Conservation (phyloP, 2,113 vertebrate species). For the Neodon shergylaensis region DNA sequence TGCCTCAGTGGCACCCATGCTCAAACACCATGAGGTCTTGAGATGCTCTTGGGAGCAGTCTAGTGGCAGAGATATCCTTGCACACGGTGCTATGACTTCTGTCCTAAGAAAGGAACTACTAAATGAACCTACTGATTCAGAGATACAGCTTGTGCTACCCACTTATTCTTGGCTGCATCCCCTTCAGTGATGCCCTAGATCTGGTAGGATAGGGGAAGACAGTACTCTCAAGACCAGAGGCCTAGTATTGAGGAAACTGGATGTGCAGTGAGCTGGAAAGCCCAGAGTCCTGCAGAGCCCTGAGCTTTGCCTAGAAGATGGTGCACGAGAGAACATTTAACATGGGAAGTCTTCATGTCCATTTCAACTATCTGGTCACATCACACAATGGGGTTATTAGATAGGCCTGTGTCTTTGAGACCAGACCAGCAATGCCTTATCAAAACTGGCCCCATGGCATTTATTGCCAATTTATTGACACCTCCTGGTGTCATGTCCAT, state of each 20-base stretch:
- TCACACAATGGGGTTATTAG: background rate
- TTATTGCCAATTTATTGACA: too few species aligned
- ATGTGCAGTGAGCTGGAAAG: background rate
- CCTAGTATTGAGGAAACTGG: background rate
- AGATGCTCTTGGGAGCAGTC: background rate
- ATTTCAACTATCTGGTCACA: background rate
- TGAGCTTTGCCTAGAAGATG: background rate
- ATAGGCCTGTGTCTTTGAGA: background rate
- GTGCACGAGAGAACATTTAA: background rate
- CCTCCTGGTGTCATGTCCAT: fast-evolving
- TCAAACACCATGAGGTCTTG: background rate
- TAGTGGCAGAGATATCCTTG: fast-evolving
- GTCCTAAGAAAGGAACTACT: background rate
- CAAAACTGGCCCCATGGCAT: background rate
- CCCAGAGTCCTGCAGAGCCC: too few species aligned
- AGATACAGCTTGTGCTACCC: fast-evolving
- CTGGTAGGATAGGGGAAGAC: fast-evolving
- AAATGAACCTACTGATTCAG: background rate
- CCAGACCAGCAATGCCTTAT: background rate
- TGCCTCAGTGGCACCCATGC: fast-evolving
- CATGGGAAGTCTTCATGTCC: background rate
- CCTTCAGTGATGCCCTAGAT: background rate
- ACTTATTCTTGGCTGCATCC: fast-evolving
- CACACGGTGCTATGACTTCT: fast-evolving
- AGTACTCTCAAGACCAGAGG: fast-evolving